Conservation (phyloP, 1,140 invertebrate genomes). For the Drosophila chauvacae region DNA sequence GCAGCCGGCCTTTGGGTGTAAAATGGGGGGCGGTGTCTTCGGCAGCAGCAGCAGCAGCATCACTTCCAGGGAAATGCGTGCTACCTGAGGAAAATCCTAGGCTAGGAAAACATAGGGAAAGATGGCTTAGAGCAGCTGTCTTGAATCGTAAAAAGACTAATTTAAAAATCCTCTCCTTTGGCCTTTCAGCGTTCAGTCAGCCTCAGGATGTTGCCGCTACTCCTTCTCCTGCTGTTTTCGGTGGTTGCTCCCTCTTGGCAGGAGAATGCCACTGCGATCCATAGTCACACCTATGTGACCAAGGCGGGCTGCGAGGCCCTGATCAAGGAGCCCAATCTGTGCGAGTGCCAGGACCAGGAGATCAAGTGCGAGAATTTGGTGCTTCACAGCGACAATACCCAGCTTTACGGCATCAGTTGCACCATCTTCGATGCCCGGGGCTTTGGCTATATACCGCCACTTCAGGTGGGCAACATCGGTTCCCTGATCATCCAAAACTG, state of each 20-base stretch:
- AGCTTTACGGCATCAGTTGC: slow-evolving; percentile 56
- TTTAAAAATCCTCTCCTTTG: slow-evolving; percentile 29
- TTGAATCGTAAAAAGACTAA: slow-evolving; percentile 35
- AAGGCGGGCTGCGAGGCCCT: slow-evolving; percentile 58
- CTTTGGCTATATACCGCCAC: slow-evolving; percentile 57
- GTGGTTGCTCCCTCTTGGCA: slow-evolving; percentile 43
- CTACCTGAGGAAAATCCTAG: slow-evolving; percentile 42
- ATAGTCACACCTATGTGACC: slow-evolving; percentile 34
- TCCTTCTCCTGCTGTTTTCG: slow-evolving; percentile 29
- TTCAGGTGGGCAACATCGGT: slow-evolving; percentile 54
- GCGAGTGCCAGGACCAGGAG: slow-evolving; percentile 65
- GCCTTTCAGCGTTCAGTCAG: slow-evolving; percentile 54
- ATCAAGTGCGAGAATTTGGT: slow-evolving; percentile 70
- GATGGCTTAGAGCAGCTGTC: slow-evolving; percentile 18
- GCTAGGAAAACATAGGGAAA: slow-evolving; percentile 4
- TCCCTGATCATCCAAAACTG: slow-evolving; percentile 57
- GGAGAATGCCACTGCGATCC: slow-evolving; percentile 36
- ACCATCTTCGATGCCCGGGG: slow-evolving; percentile 64
- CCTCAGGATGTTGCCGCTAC: slow-evolving; percentile 49
- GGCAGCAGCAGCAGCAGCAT: slow-evolving; percentile 16
- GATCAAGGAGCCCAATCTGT: slow-evolving; percentile 56
- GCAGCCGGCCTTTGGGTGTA: slow-evolving; percentile 53
- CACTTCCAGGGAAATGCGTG: slow-evolving; percentile 51
- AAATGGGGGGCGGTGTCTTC: slow-evolving; percentile 45
- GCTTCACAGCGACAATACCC: slow-evolving; percentile 47